Evolutionary conservation across 2,888 invertebrate species (phyloP).

Genomic region (Volucella bombylans): DNA sequence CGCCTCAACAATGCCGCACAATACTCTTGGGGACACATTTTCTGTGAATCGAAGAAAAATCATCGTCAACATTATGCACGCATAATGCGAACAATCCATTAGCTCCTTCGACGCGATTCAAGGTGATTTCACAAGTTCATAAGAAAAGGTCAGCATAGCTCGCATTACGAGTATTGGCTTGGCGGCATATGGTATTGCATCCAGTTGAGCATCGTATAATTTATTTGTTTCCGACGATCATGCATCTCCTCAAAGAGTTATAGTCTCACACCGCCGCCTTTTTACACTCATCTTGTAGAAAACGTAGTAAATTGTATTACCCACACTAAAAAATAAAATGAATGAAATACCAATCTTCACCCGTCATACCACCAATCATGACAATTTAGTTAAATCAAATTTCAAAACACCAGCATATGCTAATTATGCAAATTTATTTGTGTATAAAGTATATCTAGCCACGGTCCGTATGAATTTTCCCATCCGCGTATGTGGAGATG

Average conservation of each 20-base stretch:
- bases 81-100: conserved; percentile 19
- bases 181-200: background rate
- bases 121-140: conserved; percentile 22
- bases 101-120: conserved; percentile 6
- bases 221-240: conserved; percentile 31
- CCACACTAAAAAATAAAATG: background rate
- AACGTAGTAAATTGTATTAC: background rate
- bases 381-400: conserved; percentile 22
- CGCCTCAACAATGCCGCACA: background rate
- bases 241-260: conserved; percentile 2
- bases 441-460: background rate
- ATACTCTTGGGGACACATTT: background rate
- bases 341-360: conserved; percentile 4
- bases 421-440: conserved; percentile 30
- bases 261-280: background rate
- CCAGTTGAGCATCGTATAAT: conserved; percentile 7
- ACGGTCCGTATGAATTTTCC: background rate
- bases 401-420: background rate
- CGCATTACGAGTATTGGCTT: background rate
- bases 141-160: conserved; percentile 22
- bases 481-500: conserved; percentile 27
- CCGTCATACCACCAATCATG: background rate
- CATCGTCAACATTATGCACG: background rate
- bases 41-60: background rate
- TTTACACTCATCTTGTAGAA: background rate